Evolutionary conservation across 2,888 invertebrate species (phyloP), one percentile per base, ranked within the genome.

Genomic region (Cataglyphis altisquamis): DNA sequence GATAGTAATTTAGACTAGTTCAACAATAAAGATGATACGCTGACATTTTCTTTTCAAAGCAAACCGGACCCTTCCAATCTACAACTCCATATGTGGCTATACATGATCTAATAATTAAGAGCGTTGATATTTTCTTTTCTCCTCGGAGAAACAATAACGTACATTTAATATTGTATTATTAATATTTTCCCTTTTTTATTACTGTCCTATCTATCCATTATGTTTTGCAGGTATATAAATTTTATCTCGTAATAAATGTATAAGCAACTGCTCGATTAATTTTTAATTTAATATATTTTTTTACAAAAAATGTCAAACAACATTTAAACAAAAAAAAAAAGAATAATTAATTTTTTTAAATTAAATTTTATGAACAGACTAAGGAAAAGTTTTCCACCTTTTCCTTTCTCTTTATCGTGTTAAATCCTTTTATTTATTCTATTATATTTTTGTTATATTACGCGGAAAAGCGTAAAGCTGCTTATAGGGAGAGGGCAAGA

Each of bases 1-100:
- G 25, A 68, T 48, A 68, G 45, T n/a, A n/a, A 25, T 55, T 72
- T 29, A 18, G 21, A 73, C 75, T 25, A 60, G 21, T n/a, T 73
- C 32, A 25, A 62, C 75, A 75, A 80, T 68, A 77, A 75, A 80
- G 21, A 75, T 80, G 36, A 73, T 80, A 80, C 74, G 29, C 12
- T n/a, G 32, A n/a, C 45, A 32, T 45, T 80, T 73, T 21, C 12
- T 60, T 55, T 68, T 55, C 77, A 77, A 67, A 68, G 39, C 25
- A 29, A 77, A 64, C 36, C 36, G 3, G 12, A 75, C 3, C 21
- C 25, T 74, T 74, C 15, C 2, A 62, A 73, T 41, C 21, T 39
- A 8, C 12, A 12, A 21, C 8, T 36, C 3, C 0, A 48, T 5
- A 12, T 67, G 0, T 45, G 8, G 8, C 21, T 52, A 32, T 48